Conservation (phyloP, 1,140 invertebrate genomes). For the Lepidurus couesii region DNA sequence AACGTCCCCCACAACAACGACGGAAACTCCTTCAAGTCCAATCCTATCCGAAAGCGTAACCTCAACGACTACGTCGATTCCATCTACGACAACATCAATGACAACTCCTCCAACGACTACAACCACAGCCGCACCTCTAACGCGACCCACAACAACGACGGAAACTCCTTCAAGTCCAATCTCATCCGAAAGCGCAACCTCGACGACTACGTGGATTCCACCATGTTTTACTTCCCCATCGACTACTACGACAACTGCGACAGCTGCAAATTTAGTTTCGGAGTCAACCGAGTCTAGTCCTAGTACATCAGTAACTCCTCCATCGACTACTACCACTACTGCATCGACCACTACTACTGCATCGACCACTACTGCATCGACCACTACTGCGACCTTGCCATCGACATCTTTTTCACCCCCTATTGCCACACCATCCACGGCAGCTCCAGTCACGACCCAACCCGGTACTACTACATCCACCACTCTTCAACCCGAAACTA, state of each 20-base stretch:
- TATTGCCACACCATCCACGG: conserved; percentile 5
- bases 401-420: not conserved
- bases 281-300: not conserved
- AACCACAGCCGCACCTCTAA: not conserved
- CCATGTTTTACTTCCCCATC: not conserved
- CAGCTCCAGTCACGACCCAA: not conserved
- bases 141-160: not conserved
- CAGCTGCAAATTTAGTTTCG: not conserved
- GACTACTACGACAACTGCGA: not conserved
- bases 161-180: not conserved
- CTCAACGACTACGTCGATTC: not conserved
- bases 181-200: not conserved
- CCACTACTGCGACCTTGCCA: not conserved
- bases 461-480: not conserved
- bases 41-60: not conserved
- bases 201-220: not conserved
- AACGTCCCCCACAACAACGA: not conserved
- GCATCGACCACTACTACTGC: not conserved
- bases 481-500: not conserved
- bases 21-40: not conserved
- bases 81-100: not conserved
- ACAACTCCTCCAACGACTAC: not conserved
- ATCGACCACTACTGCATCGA: not conserved
- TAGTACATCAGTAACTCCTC: not conserved
- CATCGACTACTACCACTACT: not conserved